Percentiles rank a stretch among this genome's conserved stretches.
phyloP scores from a whole-genome alignment of 2,888 invertebrate genomes.

The Coenonympha arcania region DNA sequence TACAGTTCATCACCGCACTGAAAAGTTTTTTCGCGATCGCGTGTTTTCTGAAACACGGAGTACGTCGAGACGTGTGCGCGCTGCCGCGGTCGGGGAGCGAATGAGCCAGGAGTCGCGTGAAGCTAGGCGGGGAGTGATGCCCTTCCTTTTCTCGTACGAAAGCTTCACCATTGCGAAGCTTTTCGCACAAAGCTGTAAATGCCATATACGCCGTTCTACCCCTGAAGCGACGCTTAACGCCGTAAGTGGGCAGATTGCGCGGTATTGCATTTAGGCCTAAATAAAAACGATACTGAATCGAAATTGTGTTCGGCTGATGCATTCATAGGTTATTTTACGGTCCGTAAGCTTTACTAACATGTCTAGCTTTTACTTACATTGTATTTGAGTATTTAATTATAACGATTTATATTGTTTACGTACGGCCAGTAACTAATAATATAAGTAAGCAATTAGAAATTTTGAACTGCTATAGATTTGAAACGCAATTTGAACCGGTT shows the following conservation, averaged over 20 bases:
- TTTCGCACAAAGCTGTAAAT: constrained; percentile 47
- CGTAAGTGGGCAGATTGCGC: constrained; percentile 72
- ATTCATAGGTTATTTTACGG: constrained; percentile 27
- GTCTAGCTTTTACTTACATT: too few relatives aligned
- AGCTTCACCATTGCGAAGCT: constrained; percentile 57
- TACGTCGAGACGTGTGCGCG: constrained; percentile 44
- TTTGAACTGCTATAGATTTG: background rate
- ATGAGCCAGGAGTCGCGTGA: constrained; percentile 47
- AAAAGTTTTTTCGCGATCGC: constrained; percentile 71
- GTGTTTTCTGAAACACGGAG: constrained; percentile 24
- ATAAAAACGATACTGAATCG: constrained; percentile 54
- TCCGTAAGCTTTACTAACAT: constrained; percentile 1
- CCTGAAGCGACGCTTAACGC: constrained; percentile 52
- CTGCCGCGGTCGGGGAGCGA: constrained; percentile 54
- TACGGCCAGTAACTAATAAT: too few relatives aligned
- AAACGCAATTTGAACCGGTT: too few relatives aligned
- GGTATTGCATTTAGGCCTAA: constrained; percentile 69
- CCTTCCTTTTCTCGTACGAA: constrained; percentile 61
- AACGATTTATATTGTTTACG: too few relatives aligned
- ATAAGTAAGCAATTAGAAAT: background rate
- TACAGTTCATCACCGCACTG: constrained; percentile 49
- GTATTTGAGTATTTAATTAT: too few relatives aligned
- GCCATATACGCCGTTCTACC: constrained; percentile 44
- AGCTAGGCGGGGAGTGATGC: constrained; percentile 57
- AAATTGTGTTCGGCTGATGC: constrained; percentile 36